phyloP scores from a whole-genome alignment of 2,797 vertebrate species.

The Pangasius macronema region DNA sequence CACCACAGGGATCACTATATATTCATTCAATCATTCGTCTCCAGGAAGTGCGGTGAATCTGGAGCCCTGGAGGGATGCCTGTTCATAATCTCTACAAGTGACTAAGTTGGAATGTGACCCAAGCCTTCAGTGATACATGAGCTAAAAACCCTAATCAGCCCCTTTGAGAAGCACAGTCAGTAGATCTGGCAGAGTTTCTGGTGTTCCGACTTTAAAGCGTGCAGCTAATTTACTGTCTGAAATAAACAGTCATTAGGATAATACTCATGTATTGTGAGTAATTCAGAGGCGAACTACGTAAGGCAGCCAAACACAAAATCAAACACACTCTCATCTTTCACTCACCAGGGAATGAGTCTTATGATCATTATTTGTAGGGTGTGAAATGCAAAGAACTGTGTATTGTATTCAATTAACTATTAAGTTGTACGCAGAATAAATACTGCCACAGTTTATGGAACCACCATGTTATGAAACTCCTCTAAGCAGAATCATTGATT shows the following conservation, averaged over 20 bases:
- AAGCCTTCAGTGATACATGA: conserved; percentile 21
- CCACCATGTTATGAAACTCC: conserved; percentile 32
- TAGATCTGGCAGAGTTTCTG: conserved; percentile 25
- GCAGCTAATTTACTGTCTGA: conserved; percentile 35
- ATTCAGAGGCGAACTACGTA: not conserved
- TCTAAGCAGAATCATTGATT: conserved; percentile 11
- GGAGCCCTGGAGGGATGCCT: not conserved
- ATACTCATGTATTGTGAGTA: not conserved
- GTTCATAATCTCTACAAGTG: not conserved
- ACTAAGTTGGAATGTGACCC: conserved; percentile 9
- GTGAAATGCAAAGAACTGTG: conserved; percentile 20
- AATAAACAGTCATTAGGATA: conserved; percentile 40
- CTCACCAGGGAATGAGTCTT: not conserved
- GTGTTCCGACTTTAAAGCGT: conserved; percentile 10
- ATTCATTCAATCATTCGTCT: not conserved
- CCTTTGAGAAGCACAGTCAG: conserved; percentile 40
- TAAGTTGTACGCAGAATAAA: conserved; percentile 15
- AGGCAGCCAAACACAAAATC: not conserved
- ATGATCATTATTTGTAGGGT: not conserved
- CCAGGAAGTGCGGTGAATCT: not conserved
- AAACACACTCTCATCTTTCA: not conserved
- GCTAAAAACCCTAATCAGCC: conserved; percentile 45
- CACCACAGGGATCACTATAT: not conserved
- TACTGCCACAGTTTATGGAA: conserved; percentile 31
- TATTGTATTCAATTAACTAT: not conserved